These are phyloP conservation scores for Hirtodrosophila trivittata DNA, from an alignment of 2,888 invertebrate genomes.

Conservation along the genomic window DNA sequence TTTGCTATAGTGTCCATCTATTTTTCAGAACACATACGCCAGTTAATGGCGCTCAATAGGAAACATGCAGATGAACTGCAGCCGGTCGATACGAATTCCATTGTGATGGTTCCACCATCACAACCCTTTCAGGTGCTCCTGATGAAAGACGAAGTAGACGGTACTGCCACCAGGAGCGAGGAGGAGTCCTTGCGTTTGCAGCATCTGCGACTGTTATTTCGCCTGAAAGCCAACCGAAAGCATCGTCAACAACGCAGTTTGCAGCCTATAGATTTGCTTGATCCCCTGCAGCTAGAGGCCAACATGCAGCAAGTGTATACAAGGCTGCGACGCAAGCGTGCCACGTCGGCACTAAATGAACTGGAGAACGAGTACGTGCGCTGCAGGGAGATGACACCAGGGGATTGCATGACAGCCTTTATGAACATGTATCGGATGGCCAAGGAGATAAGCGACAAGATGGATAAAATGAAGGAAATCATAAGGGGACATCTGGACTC, in stretches of 20 bases:
- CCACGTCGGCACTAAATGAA: slow-evolving; percentile 64
- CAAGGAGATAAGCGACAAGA: slow-evolving; percentile 78
- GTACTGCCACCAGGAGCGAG: slow-evolving; percentile 26
- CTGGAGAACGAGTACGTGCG: slow-evolving; percentile 76
- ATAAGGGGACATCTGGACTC: slow-evolving; percentile 70
- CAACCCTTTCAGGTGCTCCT: slow-evolving; percentile 44
- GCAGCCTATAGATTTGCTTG: slow-evolving; percentile 52
- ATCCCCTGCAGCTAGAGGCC: slow-evolving; percentile 68
- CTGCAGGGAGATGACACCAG: slow-evolving; percentile 75
- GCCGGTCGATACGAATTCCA: slow-evolving; percentile 41
- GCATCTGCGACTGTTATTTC: slow-evolving; percentile 56
- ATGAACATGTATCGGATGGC: slow-evolving; percentile 80
- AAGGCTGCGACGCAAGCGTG: slow-evolving; percentile 76
- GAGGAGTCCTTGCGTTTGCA: slow-evolving; percentile 49
- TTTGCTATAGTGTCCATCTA: too few species aligned
- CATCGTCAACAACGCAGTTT: slow-evolving; percentile 42
- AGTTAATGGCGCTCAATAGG: slow-evolving; percentile 59
- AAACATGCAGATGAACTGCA: slow-evolving; percentile 41
- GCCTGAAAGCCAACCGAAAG: slow-evolving; percentile 27
- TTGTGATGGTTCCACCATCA: slow-evolving; percentile 40
- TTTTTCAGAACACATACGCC: slow-evolving; percentile 61
- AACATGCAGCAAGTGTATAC: slow-evolving; percentile 70
- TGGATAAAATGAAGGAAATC: slow-evolving; percentile 80
- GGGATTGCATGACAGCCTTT: slow-evolving; percentile 79
- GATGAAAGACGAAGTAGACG: slow-evolving; percentile 14